These are phyloP conservation scores for Mallotus villosus DNA, from an alignment of 2,797 vertebrate genomes.

Conservation along the genomic window DNA sequence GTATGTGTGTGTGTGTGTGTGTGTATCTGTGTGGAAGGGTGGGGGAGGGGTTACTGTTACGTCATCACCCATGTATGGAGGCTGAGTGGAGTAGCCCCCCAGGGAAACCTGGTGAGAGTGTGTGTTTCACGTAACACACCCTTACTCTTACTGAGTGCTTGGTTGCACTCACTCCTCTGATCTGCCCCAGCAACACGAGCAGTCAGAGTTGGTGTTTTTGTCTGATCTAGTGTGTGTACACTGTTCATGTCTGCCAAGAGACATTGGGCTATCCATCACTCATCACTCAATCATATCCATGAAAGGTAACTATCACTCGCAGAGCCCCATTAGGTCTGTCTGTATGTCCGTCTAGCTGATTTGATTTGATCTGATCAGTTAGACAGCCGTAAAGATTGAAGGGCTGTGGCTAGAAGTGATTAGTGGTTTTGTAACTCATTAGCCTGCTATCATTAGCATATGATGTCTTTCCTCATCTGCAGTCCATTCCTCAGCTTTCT, in stretches of 20 bases:
- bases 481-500: not conserved
- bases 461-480: not conserved
- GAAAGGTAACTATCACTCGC: not conserved
- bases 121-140: constrained; percentile 61
- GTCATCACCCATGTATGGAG: constrained; percentile 50
- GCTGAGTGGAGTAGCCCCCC: constrained; percentile 27
- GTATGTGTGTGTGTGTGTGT: constrained; percentile 38
- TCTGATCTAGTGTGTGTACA: not conserved
- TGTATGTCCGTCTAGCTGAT: not conserved
- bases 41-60: constrained; percentile 47
- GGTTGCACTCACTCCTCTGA: constrained; percentile 57
- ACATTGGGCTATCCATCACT: not conserved
- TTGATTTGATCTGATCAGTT: not conserved
- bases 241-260: not conserved
- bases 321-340: not conserved
- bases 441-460: not conserved
- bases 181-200: constrained; percentile 61
- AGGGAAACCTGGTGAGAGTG: constrained; percentile 31
- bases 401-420: not conserved
- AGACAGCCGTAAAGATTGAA: not conserved
- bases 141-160: constrained; percentile 40
- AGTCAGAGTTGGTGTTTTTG: not conserved
- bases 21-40: constrained; percentile 27
- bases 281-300: not conserved
- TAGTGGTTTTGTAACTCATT: not conserved